Conservation (phyloP, 2,888 invertebrate species). For the Cheilosia vernalis region DNA sequence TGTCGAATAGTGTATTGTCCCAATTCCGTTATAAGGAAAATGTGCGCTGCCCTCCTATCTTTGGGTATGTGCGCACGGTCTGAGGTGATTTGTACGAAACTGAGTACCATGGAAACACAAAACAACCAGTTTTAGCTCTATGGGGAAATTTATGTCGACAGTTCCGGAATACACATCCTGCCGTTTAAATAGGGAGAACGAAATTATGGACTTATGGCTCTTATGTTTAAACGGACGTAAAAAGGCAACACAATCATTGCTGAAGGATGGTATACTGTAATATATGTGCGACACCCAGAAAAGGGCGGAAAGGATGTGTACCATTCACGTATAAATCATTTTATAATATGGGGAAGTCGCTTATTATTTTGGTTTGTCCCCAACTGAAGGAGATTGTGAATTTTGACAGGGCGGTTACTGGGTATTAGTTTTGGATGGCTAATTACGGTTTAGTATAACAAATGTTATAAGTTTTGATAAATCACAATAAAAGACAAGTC, state of each 20-base stretch:
- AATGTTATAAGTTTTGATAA: too few relatives aligned
- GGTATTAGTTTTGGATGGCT: too few relatives aligned
- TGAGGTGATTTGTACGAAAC: constrained; percentile 61
- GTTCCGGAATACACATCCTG: constrained; percentile 65
- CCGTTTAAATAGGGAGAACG: constrained; percentile 46
- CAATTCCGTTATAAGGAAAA: constrained; percentile 38
- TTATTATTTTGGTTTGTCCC: too few relatives aligned
- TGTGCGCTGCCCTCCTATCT: constrained; percentile 25
- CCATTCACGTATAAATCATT: too few relatives aligned
- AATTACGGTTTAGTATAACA: too few relatives aligned
- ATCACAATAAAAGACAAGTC: too few relatives aligned
- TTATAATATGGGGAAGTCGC: too few relatives aligned
- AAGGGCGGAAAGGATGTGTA: not conserved
- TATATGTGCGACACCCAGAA: not conserved
- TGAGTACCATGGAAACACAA: constrained; percentile 66
- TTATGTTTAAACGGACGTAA: constrained; percentile 49
- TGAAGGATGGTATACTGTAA: not conserved
- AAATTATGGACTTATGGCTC: constrained; percentile 61
- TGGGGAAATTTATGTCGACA: constrained; percentile 69
- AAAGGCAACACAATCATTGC: constrained; percentile 26
- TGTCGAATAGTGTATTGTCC: constrained; percentile 64
- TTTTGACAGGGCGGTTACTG: too few relatives aligned
- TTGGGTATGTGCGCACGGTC: constrained; percentile 5
- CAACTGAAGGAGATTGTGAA: too few relatives aligned
- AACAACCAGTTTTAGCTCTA: constrained; percentile 49